Evolutionary conservation across 2,113 vertebrate species (phyloP).

Genomic region (Boleophthalmus pectinirostris): DNA sequence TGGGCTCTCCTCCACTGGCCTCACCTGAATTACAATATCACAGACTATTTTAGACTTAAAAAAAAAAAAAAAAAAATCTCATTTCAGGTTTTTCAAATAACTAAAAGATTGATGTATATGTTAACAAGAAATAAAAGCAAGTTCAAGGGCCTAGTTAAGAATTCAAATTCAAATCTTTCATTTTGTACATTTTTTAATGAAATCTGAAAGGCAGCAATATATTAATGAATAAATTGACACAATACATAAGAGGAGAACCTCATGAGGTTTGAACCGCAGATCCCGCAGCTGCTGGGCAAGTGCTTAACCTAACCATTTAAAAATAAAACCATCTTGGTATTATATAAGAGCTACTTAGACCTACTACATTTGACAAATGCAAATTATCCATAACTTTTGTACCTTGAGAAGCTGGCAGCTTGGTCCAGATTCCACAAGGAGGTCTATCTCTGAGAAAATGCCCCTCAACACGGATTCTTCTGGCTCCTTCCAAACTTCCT

Average conservation of each 20-base stretch:
- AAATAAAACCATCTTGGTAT: background rate
- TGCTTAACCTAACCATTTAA: background rate
- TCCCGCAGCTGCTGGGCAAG: no score
- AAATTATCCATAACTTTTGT: slow-evolving; percentile 3
- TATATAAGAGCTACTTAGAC: background rate
- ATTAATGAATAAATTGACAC: no score
- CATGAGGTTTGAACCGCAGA: no score
- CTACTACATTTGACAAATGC: background rate
- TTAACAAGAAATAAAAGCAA: no score
- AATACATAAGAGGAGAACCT: no score
- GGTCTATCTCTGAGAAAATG: slow-evolving; percentile 58
- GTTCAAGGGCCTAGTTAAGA: no score
- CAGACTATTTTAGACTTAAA: background rate
- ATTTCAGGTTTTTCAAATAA: no score
- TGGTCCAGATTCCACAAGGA: slow-evolving; percentile 33
- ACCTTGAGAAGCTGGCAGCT: slow-evolving; percentile 61
- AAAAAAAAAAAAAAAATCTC: slow-evolving; percentile 11
- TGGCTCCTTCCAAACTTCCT: slow-evolving; percentile 13
- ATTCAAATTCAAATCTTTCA: no score
- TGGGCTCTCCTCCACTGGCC: slow-evolving; percentile 36
- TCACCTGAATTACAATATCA: slow-evolving; percentile 30
- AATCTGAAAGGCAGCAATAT: no score
- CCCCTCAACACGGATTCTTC: slow-evolving; percentile 39
- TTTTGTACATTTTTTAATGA: no score
- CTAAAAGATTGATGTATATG: no score